Base-by-base conservation (phyloP, 92 coral and sea anemone genomes). In the Siderastrea siderea region DNA sequence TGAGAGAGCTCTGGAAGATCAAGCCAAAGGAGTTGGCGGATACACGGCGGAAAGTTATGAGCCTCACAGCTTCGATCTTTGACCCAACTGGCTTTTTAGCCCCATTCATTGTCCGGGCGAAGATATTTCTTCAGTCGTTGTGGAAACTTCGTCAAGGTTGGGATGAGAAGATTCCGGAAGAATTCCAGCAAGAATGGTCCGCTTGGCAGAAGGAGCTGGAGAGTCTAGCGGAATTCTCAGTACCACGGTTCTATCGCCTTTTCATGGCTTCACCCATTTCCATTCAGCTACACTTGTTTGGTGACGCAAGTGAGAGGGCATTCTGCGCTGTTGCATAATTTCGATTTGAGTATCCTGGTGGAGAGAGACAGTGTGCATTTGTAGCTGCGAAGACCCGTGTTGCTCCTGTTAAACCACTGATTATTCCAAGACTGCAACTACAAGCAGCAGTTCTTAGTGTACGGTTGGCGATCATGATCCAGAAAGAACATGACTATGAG, bases 131-230 rank as follows among this genome's bases (percentile, higher is more conserved):
- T 4, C 89, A 89, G 19, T 68, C 68, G 49, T 73, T 83, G 82
- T 89, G 89, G 92, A 68, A 72, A 59, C 88, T 83, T 50, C 60
- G 83, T 17, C 67, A 74, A 58, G 66, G 83, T n/a, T 89, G 92
- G 89, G 92, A 89, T 38, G 79, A 89, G 71, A 78, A 68, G 54
- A 65, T 89, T 52, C 82, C 92, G 3, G 75, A 79, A 67, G 78
- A 89, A 54, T 53, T 53, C 17, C 77, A 3, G 44, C 83, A 82
- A 51, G 84, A 74, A 45, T 89, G 92, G 88, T 46, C 74, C 3
- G 74, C 4, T 15, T 69, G 74, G 72, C 49, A 67, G 71, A 67
- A 67, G 70, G 46, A 17, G 17, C 70, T 17, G 45, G 46, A 65
- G 11, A 65, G 6, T 3, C 5, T 38, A 7, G 80, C 81, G 1